Percentiles rank a stretch among this genome's conserved stretches.
Conservation (phyloP, 2,888 invertebrate genomes). For the Cantharis rustica region DNA sequence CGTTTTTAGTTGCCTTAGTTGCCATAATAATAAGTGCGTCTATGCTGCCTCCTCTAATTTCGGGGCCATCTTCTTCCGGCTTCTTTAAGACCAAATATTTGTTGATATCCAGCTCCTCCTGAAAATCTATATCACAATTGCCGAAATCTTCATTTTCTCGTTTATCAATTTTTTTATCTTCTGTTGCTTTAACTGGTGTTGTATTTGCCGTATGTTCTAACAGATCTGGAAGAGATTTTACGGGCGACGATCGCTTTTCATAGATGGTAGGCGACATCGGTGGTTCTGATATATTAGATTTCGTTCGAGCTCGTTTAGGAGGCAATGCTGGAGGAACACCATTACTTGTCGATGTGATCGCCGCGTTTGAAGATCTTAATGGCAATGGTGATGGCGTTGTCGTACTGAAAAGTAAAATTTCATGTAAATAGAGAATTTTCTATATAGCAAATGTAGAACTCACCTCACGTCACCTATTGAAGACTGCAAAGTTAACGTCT, state of each 20-base stretch:
- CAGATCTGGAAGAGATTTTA: slow-evolving; percentile 50
- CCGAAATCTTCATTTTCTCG: slow-evolving; percentile 36
- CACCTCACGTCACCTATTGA: slow-evolving; percentile 33
- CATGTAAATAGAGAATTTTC: neutral
- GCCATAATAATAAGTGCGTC: slow-evolving; percentile 96
- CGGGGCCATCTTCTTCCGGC: slow-evolving; percentile 83
- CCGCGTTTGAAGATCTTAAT: slow-evolving; percentile 34
- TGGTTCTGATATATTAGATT: slow-evolving; percentile 58
- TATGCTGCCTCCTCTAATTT: slow-evolving; percentile 89
- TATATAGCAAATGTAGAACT: neutral
- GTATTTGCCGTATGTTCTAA: slow-evolving; percentile 49
- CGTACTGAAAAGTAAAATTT: slow-evolving; percentile 19
- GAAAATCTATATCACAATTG: slow-evolving; percentile 60
- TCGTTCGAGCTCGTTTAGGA: slow-evolving; percentile 62
- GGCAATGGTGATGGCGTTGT: slow-evolving; percentile 38
- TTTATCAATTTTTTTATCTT: slow-evolving; percentile 38
- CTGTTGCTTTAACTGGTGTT: slow-evolving; percentile 29
- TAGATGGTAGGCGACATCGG: slow-evolving; percentile 39
- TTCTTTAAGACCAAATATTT: slow-evolving; percentile 80
- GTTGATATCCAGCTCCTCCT: slow-evolving; percentile 82
- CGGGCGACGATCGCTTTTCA: slow-evolving; percentile 27
- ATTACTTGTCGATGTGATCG: slow-evolving; percentile 30
- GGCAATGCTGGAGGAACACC: slow-evolving; percentile 65
- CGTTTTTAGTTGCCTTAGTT: slow-evolving; percentile 90
- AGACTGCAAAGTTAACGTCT: slow-evolving; percentile 40